Conservation (phyloP, 2,113 vertebrate species). For the Ochotona curzoniae region DNA sequence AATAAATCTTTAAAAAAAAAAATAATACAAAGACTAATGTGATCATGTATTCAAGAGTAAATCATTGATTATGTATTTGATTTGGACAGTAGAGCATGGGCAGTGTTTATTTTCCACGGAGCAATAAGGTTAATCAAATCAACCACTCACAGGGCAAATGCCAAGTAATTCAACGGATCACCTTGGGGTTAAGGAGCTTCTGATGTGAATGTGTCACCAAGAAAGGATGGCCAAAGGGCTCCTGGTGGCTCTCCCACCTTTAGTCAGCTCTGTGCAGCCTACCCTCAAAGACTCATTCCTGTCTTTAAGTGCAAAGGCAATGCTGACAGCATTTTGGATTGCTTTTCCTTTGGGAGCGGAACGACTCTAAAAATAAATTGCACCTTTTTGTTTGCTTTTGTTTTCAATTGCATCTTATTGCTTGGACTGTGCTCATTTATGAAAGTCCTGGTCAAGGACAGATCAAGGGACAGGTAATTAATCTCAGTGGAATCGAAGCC, state of each 20-base stretch:
- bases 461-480: neutral
- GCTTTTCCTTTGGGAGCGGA: neutral
- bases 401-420: neutral
- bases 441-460: neutral
- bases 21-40: constrained; percentile 20
- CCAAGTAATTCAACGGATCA: neutral
- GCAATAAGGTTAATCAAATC: neutral
- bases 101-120: constrained; percentile 19
- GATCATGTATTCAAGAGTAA: neutral
- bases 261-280: neutral
- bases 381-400: neutral
- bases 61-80: constrained; percentile 2
- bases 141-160: neutral
- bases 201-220: neutral
- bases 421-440: neutral
- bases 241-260: neutral
- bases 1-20: no score
- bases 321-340: neutral
- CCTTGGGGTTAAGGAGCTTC: neutral
- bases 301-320: neutral
- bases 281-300: neutral
- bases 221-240: neutral
- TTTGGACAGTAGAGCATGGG: neutral
- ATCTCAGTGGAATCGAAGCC: neutral
- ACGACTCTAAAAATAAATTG: neutral